phyloP scores from a whole-genome alignment of 1,140 invertebrate genomes.

The Drosophila nebulosa region DNA sequence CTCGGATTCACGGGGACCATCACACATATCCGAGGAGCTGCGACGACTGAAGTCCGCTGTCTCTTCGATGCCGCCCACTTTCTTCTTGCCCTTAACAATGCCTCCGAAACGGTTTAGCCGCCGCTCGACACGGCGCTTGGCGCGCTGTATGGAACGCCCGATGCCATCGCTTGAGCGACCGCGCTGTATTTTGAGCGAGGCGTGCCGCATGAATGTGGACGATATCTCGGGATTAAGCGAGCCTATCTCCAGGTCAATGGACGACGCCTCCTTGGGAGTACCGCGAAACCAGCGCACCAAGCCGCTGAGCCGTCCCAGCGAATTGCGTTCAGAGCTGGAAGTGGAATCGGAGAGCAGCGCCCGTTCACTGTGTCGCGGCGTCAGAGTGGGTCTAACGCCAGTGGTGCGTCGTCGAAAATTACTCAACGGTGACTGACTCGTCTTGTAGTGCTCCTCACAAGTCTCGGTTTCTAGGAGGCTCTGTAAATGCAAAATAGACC shows the following conservation, averaged over 20 bases:
- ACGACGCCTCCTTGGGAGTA: conserved; percentile 81
- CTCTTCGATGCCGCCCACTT: conserved; percentile 93
- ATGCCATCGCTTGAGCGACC: conserved; percentile 81
- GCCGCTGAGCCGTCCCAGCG: conserved; percentile 82
- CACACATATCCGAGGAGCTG: conserved; percentile 91
- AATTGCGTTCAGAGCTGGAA: conserved; percentile 80
- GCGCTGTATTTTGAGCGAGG: conserved; percentile 80
- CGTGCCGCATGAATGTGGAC: conserved; percentile 80
- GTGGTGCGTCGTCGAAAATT: conserved; percentile 87
- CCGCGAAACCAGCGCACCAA: conserved; percentile 88
- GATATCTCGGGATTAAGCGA: conserved; percentile 81
- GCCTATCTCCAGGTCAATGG: conserved; percentile 82
- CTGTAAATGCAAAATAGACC: conserved; percentile 77
- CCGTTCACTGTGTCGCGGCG: conserved; percentile 89
- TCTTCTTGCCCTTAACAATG: conserved; percentile 90
- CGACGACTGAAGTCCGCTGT: conserved; percentile 90
- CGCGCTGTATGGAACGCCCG: conserved; percentile 87
- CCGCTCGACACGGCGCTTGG: conserved; percentile 92
- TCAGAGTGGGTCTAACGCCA: conserved; percentile 85
- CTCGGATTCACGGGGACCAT: conserved; percentile 89
- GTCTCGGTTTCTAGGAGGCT: conserved; percentile 90
- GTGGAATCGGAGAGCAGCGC: conserved; percentile 82
- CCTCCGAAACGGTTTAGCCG: conserved; percentile 86
- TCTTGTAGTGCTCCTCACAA: conserved; percentile 86
- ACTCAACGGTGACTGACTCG: conserved; percentile 89